Percentiles rank a stretch among this genome's conserved stretches.
phyloP scores from a whole-genome alignment of 1,140 invertebrate species.

The Papilio machaon region DNA sequence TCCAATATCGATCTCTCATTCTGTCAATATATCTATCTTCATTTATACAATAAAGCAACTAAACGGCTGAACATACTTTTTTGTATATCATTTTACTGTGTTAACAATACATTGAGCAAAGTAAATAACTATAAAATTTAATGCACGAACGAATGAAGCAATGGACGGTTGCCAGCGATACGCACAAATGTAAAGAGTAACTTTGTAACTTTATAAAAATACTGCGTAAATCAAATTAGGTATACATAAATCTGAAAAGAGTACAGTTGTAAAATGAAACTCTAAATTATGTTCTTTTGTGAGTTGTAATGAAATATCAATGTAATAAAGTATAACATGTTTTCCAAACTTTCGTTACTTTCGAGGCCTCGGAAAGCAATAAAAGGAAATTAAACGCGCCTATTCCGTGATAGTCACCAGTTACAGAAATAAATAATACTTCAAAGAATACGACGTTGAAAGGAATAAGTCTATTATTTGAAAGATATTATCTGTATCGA shows the following conservation, averaged over 20 bases:
- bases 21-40: background rate
- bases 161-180: slow-evolving; percentile 12
- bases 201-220: background rate
- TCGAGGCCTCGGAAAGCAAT: slow-evolving; percentile 15
- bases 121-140: slow-evolving; percentile 11
- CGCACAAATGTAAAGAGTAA: background rate
- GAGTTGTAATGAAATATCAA: background rate
- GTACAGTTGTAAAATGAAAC: too few relatives aligned
- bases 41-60: background rate
- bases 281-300: background rate
- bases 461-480: slow-evolving; percentile 33
- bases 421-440: slow-evolving; percentile 28
- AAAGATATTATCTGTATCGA: slow-evolving; percentile 33
- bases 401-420: slow-evolving; percentile 35
- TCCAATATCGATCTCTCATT: background rate
- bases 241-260: too few relatives aligned
- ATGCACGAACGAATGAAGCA: slow-evolving; percentile 8
- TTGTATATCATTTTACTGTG: background rate
- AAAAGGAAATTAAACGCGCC: slow-evolving; percentile 31
- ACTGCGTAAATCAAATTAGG: too few relatives aligned
- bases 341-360: background rate
- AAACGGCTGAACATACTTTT: background rate
- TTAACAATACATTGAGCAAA: slow-evolving; percentile 15
- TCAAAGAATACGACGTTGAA: slow-evolving; percentile 31
- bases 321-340: slow-evolving; percentile 12